These are phyloP conservation scores for Heterohyrax brucei DNA, from an alignment of 2,797 vertebrate genomes.

Conservation along the genomic window DNA sequence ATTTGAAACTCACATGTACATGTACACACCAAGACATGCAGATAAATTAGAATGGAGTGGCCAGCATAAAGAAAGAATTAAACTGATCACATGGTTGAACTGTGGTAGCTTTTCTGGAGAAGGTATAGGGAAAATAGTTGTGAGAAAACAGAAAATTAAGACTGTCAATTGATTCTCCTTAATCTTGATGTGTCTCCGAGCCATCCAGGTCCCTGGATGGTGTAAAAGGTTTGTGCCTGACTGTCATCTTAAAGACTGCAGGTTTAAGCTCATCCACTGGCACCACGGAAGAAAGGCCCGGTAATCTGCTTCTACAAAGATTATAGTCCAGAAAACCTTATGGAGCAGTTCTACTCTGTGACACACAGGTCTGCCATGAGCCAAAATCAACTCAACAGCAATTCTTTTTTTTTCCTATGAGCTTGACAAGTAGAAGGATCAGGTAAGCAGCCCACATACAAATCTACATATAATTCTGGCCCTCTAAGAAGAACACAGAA, in stretches of 20 bases:
- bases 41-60: neutral
- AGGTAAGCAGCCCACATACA: neutral
- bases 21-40: neutral
- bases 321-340: neutral
- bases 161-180: neutral
- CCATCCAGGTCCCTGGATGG: neutral
- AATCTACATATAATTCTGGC: neutral
- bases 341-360: neutral
- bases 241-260: neutral
- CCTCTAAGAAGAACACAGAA: neutral
- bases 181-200: neutral
- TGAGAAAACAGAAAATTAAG: neutral
- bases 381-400: too few species aligned
- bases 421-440: neutral
- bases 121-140: neutral
- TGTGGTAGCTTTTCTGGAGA: neutral
- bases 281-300: neutral
- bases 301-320: neutral
- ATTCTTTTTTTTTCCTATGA: neutral
- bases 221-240: neutral
- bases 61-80: neutral
- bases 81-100: neutral
- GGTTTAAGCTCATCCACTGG: neutral
- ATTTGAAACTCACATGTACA: neutral
- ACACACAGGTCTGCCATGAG: too few species aligned